These are phyloP conservation scores for Galeopsomyia nigrocyanea DNA, from an alignment of 2,888 invertebrate genomes.

Conservation along the genomic window DNA sequence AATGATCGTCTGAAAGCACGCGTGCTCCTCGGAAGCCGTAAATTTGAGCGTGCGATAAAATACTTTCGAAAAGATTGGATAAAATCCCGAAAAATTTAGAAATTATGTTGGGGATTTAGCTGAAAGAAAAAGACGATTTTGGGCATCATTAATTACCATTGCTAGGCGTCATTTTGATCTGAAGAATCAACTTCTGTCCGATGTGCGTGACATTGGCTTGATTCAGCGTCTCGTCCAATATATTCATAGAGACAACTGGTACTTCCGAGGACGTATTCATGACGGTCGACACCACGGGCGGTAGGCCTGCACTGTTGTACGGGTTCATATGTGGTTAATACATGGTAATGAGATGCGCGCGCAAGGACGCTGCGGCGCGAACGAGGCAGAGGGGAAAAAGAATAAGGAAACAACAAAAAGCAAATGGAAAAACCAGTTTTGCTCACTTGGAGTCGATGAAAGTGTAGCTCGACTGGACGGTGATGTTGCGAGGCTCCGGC, in stretches of 20 bases:
- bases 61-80: too few relatives aligned
- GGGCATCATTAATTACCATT: slow-evolving; percentile 27
- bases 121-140: too few relatives aligned
- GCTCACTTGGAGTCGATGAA: slow-evolving; percentile 71
- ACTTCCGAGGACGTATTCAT: slow-evolving; percentile 70
- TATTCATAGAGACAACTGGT: slow-evolving; percentile 72
- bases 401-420: not conserved
- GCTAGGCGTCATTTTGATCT: slow-evolving; percentile 71
- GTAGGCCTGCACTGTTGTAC: slow-evolving; percentile 61
- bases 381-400: not conserved
- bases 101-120: too few relatives aligned
- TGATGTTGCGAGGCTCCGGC: slow-evolving; percentile 69
- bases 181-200: slow-evolving; percentile 77
- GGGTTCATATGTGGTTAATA: not conserved
- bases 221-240: slow-evolving; percentile 71
- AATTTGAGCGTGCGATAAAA: too few relatives aligned
- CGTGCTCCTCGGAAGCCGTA: too few relatives aligned
- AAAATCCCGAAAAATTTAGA: too few relatives aligned
- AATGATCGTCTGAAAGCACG: too few relatives aligned
- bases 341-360: not conserved
- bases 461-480: slow-evolving; percentile 73
- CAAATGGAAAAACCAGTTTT: not conserved
- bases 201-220: slow-evolving; percentile 77
- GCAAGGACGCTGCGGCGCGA: too few relatives aligned
- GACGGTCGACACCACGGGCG: slow-evolving; percentile 69